Conservation (phyloP, 1,140 invertebrate species). For the Chironomus tepperi region DNA sequence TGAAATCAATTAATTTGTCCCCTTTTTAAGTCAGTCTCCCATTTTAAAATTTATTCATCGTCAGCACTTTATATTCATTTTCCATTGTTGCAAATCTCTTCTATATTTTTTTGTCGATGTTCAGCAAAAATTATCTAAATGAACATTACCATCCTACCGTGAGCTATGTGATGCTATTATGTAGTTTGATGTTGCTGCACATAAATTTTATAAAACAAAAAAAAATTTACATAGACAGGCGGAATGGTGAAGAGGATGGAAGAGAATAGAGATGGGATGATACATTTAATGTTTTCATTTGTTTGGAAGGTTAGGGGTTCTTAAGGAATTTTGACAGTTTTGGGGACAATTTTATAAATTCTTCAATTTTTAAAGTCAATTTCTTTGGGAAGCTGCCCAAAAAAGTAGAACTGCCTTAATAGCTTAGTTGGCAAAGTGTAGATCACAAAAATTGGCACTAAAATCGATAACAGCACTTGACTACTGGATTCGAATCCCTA, state of each 20-base stretch:
- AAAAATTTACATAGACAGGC: background rate
- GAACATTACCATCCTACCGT: constrained; percentile 13
- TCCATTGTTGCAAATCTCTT: background rate
- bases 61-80: constrained; percentile 14
- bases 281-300: constrained; percentile 3
- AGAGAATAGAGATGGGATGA: background rate
- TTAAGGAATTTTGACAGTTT: too few relatives aligned
- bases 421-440: too few relatives aligned
- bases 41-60: constrained; percentile 11
- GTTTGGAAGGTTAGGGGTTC: background rate
- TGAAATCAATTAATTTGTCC: constrained; percentile 20
- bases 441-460: too few relatives aligned
- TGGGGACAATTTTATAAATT: too few relatives aligned
- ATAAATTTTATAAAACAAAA: constrained; percentile 8
- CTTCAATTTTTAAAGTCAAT: too few relatives aligned
- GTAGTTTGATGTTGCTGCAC: background rate
- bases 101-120: background rate
- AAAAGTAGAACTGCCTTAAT: too few relatives aligned
- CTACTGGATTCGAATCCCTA: too few relatives aligned
- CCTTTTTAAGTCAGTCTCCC: background rate
- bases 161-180: background rate
- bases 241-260: background rate
- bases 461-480: too few relatives aligned
- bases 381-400: too few relatives aligned
- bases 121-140: constrained; percentile 24